Evolutionary conservation across 2,113 vertebrate genomes (phyloP).

Genomic region (Elephantulus edwardii): DNA sequence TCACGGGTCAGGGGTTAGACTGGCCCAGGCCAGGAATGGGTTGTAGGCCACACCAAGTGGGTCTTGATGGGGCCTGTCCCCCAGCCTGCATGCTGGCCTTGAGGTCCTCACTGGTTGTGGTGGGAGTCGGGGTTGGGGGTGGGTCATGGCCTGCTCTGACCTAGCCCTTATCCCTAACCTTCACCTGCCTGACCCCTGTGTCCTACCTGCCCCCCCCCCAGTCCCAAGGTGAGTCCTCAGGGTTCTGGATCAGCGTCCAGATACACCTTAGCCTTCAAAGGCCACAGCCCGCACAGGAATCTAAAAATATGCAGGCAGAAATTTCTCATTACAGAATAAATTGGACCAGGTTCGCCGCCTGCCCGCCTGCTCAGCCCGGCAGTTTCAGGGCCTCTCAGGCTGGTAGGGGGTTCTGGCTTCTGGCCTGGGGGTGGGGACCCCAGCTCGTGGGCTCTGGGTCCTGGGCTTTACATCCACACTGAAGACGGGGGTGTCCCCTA

Average conservation of each 20-base stretch:
- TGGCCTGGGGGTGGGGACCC: not conserved
- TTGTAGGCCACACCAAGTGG: not conserved
- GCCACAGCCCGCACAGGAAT: not conserved
- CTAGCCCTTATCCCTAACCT: not conserved
- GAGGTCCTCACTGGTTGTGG: not conserved
- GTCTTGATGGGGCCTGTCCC: not conserved
- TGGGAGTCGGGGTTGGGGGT: not conserved
- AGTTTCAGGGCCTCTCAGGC: not conserved
- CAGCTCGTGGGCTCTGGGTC: no score
- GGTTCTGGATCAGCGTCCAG: not conserved
- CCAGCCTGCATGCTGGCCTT: not conserved
- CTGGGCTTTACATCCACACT: not conserved
- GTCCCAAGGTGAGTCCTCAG: no score
- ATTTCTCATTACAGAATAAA: slow-evolving; percentile 48
- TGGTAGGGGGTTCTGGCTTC: not conserved
- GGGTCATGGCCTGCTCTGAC: no score
- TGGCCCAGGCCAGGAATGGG: not conserved
- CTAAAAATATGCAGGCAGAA: slow-evolving; percentile 8
- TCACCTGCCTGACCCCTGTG: not conserved
- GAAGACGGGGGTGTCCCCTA: rapidly evolving
- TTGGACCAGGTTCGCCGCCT: not conserved
- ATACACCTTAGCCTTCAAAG: not conserved
- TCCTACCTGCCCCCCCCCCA: not conserved
- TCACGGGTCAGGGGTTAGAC: not conserved
- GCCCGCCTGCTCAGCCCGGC: not conserved